phyloP scores from a whole-genome alignment of 92 coral and sea anemone species.

The Palythoa heliodiscus region DNA sequence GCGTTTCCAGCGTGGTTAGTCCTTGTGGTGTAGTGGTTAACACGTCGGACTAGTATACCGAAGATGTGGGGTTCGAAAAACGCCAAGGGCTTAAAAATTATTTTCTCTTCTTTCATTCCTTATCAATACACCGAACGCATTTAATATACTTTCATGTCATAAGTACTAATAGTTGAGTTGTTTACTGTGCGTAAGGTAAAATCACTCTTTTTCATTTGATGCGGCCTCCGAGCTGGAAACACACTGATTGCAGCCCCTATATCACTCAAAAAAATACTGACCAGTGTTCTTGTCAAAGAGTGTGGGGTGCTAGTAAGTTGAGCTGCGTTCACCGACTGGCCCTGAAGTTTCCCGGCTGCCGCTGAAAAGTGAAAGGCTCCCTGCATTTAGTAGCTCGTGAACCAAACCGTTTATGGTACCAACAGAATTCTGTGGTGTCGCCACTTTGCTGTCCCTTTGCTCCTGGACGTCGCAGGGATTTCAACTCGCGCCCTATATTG shows the following conservation, averaged over 20 bases:
- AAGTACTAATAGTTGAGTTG: too few species aligned
- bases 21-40: too few species aligned
- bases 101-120: too few species aligned
- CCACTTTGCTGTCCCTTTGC: not conserved
- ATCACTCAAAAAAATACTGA: conserved; percentile 53
- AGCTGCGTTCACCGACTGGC: conserved; percentile 46
- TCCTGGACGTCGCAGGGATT: not conserved
- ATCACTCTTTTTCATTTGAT: conserved; percentile 38
- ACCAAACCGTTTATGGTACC: not conserved
- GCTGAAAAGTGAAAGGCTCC: not conserved
- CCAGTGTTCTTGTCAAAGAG: conserved; percentile 50
- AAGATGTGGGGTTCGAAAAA: too few species aligned
- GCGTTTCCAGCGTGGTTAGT: too few species aligned
- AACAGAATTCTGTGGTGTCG: not conserved
- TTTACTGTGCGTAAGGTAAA: conserved; percentile 56
- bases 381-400: not conserved
- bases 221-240: conserved; percentile 42
- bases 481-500: not conserved
- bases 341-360: conserved; percentile 38
- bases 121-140: too few species aligned
- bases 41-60: too few species aligned
- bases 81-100: too few species aligned
- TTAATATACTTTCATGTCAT: too few species aligned
- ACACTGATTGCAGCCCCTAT: conserved; percentile 60
- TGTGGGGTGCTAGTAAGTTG: conserved; percentile 51